Base-by-base conservation (phyloP, 2,113 vertebrate genomes). In the Cephalopholis sonnerati region DNA sequence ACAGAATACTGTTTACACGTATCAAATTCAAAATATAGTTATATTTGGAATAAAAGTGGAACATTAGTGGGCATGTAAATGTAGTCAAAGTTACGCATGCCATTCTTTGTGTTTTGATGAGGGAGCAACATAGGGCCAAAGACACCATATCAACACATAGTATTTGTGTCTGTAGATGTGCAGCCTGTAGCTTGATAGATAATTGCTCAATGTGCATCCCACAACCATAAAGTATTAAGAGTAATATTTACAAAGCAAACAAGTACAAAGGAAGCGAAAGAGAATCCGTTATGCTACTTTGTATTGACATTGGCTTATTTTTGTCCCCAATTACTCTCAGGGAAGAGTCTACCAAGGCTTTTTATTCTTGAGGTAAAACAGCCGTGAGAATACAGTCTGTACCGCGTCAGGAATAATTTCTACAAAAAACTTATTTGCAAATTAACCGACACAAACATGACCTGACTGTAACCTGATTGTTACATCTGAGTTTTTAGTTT, bases 241-340 rank as follows among this genome's bases (percentile, higher is more conserved):
- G 25, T 67, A 32, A 71, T 87, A 85, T 93, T 92, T 89, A 66
- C 82, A 69, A 54, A 87, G 81, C 80, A 71, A 83, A 80, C 32
- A 48, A 41, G 78, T 69, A 64, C 22, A 70, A 29, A 53, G 20
- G 18, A 16, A 74, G 16, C 5, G 0, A 24, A 32, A 20, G 20
- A 76, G n/a, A 29, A 64, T 32, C 8, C 0, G 3, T 24, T 55
- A 25, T 4, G 54, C 3, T 57, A 27, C 46, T 68, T 25, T 15
- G 13, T 59, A 75, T 57, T 75, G 27, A 65, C 39, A 58, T 2
- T 29, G n/a, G 13, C 17, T 22, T 27, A 0, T 76, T 73, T 50
- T 46, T 7, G 9, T 24, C 7, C 36, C 20, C 9, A 25, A 36
- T 65, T 58, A 16, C 24, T 57, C 11, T 22, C 6, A 41, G 17